A percentile compares a stretch with the other conserved stretches of the same genome.
Conservation (phyloP, 1,140 invertebrate genomes). For the Drosophila quadrilineata region DNA sequence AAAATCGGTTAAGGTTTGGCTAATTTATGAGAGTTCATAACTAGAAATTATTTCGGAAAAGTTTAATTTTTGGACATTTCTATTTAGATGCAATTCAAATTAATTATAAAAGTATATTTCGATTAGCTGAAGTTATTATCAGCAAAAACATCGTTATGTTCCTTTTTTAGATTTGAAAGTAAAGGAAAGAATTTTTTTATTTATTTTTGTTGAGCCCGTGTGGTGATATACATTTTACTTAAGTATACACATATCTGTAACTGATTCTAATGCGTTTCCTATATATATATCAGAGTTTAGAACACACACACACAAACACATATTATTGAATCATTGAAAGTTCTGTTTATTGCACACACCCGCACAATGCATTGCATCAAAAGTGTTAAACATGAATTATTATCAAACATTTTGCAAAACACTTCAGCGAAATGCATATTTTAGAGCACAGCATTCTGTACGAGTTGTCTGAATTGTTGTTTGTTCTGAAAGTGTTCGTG, state of each 20-base stretch:
- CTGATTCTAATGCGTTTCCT: conserved; percentile 58
- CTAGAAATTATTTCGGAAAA: too few relatives aligned
- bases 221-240: too few relatives aligned
- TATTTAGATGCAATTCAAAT: too few relatives aligned
- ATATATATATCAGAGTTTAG: conserved; percentile 19
- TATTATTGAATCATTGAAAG: conserved; percentile 42
- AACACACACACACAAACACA: conserved; percentile 25
- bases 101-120: too few relatives aligned
- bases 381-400: conserved; percentile 16
- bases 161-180: too few relatives aligned
- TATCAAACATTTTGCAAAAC: conserved; percentile 6
- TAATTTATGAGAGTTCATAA: too few relatives aligned
- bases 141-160: too few relatives aligned
- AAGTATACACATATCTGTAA: conserved; percentile 3
- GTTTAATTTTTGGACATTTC: too few relatives aligned
- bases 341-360: conserved; percentile 61
- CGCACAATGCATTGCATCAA: conserved; percentile 76
- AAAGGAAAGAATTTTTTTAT: too few relatives aligned
- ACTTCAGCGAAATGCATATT: conserved; percentile 73
- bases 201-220: too few relatives aligned
- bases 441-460: conserved; percentile 69
- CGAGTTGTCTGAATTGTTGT: conserved; percentile 73
- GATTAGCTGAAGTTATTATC: too few relatives aligned
- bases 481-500: conserved; percentile 65
- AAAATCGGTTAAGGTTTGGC: too few relatives aligned